These are phyloP conservation scores for Diabrotica virgifera DNA, from an alignment of 1,140 invertebrate genomes.

Conservation along the genomic window DNA sequence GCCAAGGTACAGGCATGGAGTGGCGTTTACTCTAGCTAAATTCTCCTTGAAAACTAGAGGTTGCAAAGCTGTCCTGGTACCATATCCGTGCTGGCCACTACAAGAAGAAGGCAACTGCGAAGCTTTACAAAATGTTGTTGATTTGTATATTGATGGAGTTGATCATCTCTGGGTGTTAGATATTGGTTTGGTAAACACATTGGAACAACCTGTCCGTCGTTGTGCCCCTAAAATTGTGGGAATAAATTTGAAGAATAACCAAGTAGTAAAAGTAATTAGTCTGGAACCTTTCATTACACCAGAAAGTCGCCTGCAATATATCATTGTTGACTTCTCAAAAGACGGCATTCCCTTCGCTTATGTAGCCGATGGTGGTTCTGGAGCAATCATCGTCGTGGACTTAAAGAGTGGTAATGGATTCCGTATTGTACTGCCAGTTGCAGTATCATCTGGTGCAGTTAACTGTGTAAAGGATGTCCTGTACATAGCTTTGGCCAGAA, in stretches of 20 bases:
- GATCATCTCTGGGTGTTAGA: conserved; percentile 69
- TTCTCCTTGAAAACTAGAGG: conserved; percentile 51
- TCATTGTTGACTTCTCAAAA: conserved; percentile 57
- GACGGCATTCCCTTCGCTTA: conserved; percentile 52
- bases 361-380: conserved; percentile 57
- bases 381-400: conserved; percentile 60
- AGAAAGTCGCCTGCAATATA: conserved; percentile 60
- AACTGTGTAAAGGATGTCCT: conserved; percentile 53
- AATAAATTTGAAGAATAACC: conserved; percentile 57
- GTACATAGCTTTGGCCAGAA: conserved; percentile 54
- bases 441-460: conserved; percentile 42
- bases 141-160: conserved; percentile 56
- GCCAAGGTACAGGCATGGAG: conserved; percentile 56
- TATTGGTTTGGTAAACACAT: conserved; percentile 62
- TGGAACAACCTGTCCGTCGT: conserved; percentile 60
- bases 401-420: conserved; percentile 51
- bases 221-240: conserved; percentile 65
- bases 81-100: conserved; percentile 61
- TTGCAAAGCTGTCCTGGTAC: conserved; percentile 50
- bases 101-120: conserved; percentile 63
- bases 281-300: conserved; percentile 53
- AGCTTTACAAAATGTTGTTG: conserved; percentile 60
- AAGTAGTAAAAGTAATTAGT: conserved; percentile 60
- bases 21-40: conserved; percentile 61
- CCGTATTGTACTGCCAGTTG: conserved; percentile 55